phyloP scores from a whole-genome alignment of 2,797 vertebrate genomes.

The Ctenosaura bakeri region DNA sequence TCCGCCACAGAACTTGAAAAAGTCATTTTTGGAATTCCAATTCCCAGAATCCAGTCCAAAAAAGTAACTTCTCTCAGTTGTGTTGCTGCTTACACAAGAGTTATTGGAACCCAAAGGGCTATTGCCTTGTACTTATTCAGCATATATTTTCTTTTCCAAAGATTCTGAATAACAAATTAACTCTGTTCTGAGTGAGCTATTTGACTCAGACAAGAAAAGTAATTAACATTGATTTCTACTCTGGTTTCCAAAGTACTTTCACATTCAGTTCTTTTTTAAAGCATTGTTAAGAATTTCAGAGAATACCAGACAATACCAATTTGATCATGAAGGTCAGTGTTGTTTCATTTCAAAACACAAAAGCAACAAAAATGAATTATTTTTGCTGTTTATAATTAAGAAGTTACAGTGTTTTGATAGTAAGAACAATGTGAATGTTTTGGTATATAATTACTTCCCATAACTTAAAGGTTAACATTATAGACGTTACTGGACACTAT shows the following conservation, averaged over 20 bases:
- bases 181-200: background rate
- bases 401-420: too few species aligned
- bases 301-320: background rate
- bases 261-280: background rate
- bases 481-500: too few species aligned
- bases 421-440: too few species aligned
- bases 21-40: too few species aligned
- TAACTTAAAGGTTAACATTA: too few species aligned
- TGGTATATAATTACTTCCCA: too few species aligned
- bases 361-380: too few species aligned
- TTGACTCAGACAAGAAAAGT: constrained; percentile 25
- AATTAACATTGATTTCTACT: constrained; percentile 17
- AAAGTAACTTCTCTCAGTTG: too few species aligned
- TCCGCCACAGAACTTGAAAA: too few species aligned
- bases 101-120: background rate
- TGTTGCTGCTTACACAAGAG: background rate
- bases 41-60: too few species aligned
- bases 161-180: constrained; percentile 12
- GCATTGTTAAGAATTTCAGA: constrained; percentile 20
- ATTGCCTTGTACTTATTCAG: background rate
- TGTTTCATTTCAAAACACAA: too few species aligned
- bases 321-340: constrained; percentile 25
- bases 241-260: background rate
- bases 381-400: too few species aligned
- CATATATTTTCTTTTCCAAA: background rate